A percentile compares a stretch with the other conserved stretches of the same genome.
Conservation (phyloP, 2,888 invertebrate genomes). For the Drosophila macrospina region DNA sequence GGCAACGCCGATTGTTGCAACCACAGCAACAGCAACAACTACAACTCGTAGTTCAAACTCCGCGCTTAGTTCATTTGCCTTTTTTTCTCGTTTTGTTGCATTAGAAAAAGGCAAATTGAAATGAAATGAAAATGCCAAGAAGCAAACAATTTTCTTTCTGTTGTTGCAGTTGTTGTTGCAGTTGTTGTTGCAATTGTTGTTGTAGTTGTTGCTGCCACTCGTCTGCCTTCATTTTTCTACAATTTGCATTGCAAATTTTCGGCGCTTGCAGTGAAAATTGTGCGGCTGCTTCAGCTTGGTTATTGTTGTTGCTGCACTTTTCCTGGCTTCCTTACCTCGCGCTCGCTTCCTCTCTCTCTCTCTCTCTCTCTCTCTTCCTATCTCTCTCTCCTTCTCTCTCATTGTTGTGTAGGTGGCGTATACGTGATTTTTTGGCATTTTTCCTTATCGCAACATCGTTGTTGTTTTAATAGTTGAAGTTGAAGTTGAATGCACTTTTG, state of each 20-base stretch:
- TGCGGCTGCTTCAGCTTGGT: constrained; percentile 32
- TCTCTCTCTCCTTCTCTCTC: constrained; percentile 2
- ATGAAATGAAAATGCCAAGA: constrained; percentile 76
- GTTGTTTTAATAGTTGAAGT: constrained; percentile 28
- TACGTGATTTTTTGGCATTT: constrained; percentile 69
- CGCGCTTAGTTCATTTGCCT: constrained; percentile 82
- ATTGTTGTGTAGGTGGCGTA: constrained; percentile 60
- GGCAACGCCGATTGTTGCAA: constrained; percentile 75
- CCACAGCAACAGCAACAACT: constrained; percentile 39
- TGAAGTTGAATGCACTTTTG: constrained; percentile 63
- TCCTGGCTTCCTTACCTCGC: background rate
- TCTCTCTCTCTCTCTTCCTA: constrained; percentile 1
- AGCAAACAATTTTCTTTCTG: constrained; percentile 59
- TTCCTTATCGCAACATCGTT: constrained; percentile 55
- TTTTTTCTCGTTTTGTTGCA: constrained; percentile 69
- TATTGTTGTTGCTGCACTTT: constrained; percentile 30
- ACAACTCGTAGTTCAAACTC: constrained; percentile 72
- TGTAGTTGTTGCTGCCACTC: constrained; percentile 44
- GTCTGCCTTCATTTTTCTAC: constrained; percentile 49
- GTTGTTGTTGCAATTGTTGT: constrained; percentile 14
- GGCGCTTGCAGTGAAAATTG: constrained; percentile 73
- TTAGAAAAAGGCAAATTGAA: constrained; percentile 81
- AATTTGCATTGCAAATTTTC: constrained; percentile 81
- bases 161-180: constrained; percentile 37
- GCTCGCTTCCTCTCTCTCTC: constrained; percentile 19